A percentile compares a stretch with the other conserved stretches of the same genome.
Evolutionary conservation across 2,113 vertebrate species (phyloP).

Genomic region (Oenanthe oenanthe): DNA sequence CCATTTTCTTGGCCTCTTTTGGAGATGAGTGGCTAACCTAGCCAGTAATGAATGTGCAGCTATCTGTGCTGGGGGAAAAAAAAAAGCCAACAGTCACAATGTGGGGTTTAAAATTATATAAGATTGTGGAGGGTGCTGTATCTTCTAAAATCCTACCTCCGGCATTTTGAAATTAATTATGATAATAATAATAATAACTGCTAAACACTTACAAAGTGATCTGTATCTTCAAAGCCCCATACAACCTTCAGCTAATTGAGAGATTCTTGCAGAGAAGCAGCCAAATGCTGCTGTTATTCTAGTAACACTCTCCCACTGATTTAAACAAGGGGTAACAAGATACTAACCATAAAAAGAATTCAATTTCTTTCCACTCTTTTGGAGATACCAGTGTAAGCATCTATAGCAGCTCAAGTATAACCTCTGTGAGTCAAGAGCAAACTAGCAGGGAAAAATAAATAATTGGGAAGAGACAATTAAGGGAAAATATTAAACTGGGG

Average conservation of each 20-base stretch:
- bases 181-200: constrained; percentile 8
- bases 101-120: not conserved
- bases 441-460: not conserved
- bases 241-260: constrained; percentile 20
- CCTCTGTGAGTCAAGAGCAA: not conserved
- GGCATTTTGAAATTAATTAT: constrained; percentile 25
- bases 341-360: not conserved
- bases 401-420: not conserved
- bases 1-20: not conserved
- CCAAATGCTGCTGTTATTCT: not conserved
- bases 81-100: not conserved
- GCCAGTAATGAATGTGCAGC: not conserved
- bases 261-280: constrained; percentile 2
- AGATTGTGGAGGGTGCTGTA: not conserved
- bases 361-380: not conserved
- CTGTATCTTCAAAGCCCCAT: constrained; percentile 16
- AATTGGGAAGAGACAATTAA: not conserved
- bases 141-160: not conserved
- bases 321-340: not conserved
- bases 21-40: not conserved
- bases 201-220: constrained; percentile 16
- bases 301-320: not conserved
- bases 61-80: not conserved
- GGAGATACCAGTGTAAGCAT: not conserved
- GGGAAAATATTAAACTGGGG: not conserved